Base-by-base conservation (phyloP, 2,113 vertebrate species). In the Corydoras maculifer region DNA sequence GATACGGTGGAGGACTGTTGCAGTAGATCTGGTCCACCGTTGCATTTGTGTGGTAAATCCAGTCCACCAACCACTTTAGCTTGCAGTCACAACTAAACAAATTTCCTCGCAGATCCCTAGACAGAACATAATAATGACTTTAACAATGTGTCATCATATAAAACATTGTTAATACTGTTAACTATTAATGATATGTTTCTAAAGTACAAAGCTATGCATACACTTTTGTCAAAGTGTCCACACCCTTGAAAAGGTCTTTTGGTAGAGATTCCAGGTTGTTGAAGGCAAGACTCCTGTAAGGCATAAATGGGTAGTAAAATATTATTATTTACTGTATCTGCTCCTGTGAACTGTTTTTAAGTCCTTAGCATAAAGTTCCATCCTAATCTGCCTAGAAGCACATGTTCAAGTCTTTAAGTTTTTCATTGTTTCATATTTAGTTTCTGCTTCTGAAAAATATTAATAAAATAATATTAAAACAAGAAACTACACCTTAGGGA, bases 151-250 rank as follows among this genome's bases (percentile, higher is more conserved):
- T 43, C 2, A 43, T 25, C 18, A 43, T 43, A 8, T 43, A 43
- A 43, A 25, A 25, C 18, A 25, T 25, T 25, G 54, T 13, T 54
- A 43, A 12, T 14, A 18, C 57, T 4, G 35, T 48, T 13, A 25
- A 9, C 11, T 64, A 3, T 29, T 31, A 14, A 10, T 48, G 30
- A 59, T 43, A 18, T 54, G 29, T 3, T 48, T 8, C 3, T 57
- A 48, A 12, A 8, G 14, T 18, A 49, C 48, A 14, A 43, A 50
- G 48, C 4, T 31, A 70, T 71, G 92, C 97, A 93, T 92, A 99
- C 97, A 98, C 93, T 90, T 98, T 98, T 70, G 93, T 96, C 87
- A 99, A 89, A 75, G 96, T 94, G 62, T 98, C 95, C 93, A 99
- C 89, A 79, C 93, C 96, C 87, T 94, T 98, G 89, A 99, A 99